A percentile compares a stretch with the other conserved stretches of the same genome.
phyloP scores from a whole-genome alignment of 2,113 vertebrate species.

The Lampris incognitus region DNA sequence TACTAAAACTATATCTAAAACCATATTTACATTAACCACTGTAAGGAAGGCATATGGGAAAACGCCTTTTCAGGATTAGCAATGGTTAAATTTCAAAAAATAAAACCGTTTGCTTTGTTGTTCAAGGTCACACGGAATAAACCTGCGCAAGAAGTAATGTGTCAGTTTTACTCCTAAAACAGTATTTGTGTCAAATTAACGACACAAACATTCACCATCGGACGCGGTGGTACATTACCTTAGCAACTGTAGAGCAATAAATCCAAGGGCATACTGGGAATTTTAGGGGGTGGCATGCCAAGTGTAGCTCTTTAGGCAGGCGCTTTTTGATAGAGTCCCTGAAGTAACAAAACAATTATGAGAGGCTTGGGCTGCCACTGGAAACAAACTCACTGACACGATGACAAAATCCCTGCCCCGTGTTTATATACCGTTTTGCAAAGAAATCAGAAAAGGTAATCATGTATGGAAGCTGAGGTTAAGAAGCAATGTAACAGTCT shows the following conservation, averaged over 20 bases:
- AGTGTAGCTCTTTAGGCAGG: slow-evolving; percentile 68
- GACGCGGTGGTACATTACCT: slow-evolving; percentile 23
- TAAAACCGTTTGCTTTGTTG: background rate
- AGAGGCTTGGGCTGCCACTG: slow-evolving; percentile 80
- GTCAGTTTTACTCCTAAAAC: background rate
- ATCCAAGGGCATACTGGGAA: slow-evolving; percentile 49
- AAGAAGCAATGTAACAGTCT: slow-evolving; percentile 99
- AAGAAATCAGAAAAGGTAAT: slow-evolving; percentile 99
- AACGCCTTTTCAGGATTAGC: background rate
- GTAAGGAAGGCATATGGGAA: too few species aligned
- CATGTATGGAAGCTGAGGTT: slow-evolving; percentile 98
- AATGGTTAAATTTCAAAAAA: background rate
- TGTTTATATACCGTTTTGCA: slow-evolving; percentile 97
- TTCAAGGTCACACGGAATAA: background rate
- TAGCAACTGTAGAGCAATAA: slow-evolving; percentile 51
- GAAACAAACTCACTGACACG: slow-evolving; percentile 93
- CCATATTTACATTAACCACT: too few species aligned
- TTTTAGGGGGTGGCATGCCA: slow-evolving; percentile 65
- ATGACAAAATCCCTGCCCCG: slow-evolving; percentile 91
- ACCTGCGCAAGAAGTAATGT: background rate
- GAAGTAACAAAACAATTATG: slow-evolving; percentile 82
- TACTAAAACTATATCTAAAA: too few species aligned
- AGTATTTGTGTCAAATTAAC: background rate
- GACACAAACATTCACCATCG: background rate
- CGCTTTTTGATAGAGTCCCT: slow-evolving; percentile 76